A percentile compares a stretch with the other conserved stretches of the same genome.
phyloP scores from a whole-genome alignment of 2,888 invertebrate species.

The Ectemnius continuus region DNA sequence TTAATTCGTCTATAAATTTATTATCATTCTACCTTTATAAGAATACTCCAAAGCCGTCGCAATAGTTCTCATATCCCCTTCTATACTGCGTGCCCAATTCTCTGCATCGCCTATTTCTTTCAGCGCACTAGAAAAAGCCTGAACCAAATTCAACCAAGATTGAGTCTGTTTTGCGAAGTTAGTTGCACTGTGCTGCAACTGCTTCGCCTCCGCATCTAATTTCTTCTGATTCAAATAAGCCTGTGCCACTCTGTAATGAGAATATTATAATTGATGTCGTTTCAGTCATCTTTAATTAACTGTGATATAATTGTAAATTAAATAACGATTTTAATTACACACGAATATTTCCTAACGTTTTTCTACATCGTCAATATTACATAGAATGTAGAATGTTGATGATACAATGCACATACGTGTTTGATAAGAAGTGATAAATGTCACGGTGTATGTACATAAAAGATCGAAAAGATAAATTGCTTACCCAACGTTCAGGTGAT shows the following conservation, averaged over 20 bases:
- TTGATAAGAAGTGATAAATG: no score
- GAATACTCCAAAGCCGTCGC: conserved; percentile 95
- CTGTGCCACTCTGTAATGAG: conserved; percentile 90
- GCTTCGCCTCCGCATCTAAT: conserved; percentile 97
- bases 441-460: no score
- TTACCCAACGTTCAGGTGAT: conserved; percentile 98
- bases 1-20: background rate
- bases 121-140: conserved; percentile 90
- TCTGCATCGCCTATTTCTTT: conserved; percentile 99
- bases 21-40: conserved; percentile 83
- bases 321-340: no score
- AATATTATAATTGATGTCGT: no score
- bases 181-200: conserved; percentile 94
- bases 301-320: no score
- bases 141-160: conserved; percentile 96
- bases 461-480: conserved; percentile 52
- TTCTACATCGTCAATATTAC: no score
- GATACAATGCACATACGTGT: no score
- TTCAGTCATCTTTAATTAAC: no score
- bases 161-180: conserved; percentile 98
- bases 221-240: conserved; percentile 99
- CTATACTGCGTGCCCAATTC: conserved; percentile 98
- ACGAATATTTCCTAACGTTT: no score
- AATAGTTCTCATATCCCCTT: conserved; percentile 95
- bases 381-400: no score